A percentile compares a stretch with the other conserved stretches of the same genome.
Evolutionary conservation across 1,140 invertebrate genomes (phyloP).

Genomic region (Paraescarpia echinospica): DNA sequence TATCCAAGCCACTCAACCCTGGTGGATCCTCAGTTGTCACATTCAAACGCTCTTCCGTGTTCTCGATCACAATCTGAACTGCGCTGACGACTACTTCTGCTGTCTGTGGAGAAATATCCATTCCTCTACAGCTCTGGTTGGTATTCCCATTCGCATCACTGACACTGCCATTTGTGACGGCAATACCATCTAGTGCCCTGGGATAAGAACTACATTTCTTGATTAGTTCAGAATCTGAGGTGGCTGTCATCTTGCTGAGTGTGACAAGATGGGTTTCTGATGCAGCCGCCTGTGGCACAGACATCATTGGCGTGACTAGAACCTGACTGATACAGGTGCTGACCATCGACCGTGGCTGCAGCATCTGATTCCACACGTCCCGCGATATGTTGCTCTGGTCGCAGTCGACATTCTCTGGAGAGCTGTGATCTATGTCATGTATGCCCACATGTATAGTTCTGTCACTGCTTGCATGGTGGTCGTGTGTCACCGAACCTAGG

Average conservation of each 20-base stretch:
- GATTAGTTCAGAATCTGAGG: not conserved
- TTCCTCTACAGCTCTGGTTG: not conserved
- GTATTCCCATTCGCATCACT: not conserved
- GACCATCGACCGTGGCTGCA: not conserved
- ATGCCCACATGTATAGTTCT: not conserved
- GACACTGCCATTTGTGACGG: not conserved
- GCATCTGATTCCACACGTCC: not conserved
- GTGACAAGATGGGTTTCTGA: not conserved
- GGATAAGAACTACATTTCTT: not conserved
- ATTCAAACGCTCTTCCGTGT: not conserved
- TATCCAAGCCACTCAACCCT: too few relatives aligned
- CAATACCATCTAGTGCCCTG: not conserved
- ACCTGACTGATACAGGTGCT: not conserved
- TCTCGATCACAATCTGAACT: not conserved
- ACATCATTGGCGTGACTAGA: not conserved
- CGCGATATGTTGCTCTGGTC: not conserved
- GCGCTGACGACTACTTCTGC: not conserved
- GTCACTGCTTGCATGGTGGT: not conserved
- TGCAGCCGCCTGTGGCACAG: not conserved
- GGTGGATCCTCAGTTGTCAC: too few relatives aligned
- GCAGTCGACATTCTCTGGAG: not conserved
- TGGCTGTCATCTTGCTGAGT: not conserved
- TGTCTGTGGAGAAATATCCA: not conserved
- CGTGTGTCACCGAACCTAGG: slow-evolving; percentile 50
- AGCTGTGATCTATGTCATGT: not conserved